Evolutionary conservation across 2,888 invertebrate genomes (phyloP).

Genomic region (Stramonita haemastoma): DNA sequence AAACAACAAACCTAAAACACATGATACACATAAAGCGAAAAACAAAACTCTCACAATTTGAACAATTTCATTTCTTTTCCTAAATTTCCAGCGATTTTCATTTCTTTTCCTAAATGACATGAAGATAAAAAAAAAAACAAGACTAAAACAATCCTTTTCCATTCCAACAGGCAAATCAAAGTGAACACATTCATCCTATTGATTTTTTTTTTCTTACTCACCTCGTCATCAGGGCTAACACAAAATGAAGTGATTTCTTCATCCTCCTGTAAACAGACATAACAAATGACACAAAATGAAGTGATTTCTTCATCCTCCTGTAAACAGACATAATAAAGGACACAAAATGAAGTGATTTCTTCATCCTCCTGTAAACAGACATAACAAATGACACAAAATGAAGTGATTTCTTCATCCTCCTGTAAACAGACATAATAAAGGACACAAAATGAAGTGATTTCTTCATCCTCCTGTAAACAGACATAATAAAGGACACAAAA

Average conservation of each 20-base stretch:
- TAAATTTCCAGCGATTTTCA: no score
- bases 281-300: conserved; percentile 78
- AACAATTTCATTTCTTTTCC: no score
- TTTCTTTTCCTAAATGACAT: no score
- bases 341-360: conserved; percentile 86
- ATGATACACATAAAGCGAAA: no score
- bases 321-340: conserved; percentile 81
- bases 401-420: no score
- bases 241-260: conserved; percentile 86
- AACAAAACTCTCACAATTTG: no score
- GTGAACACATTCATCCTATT: neutral
- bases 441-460: conserved; percentile 75
- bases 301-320: no score
- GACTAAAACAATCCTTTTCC: no score
- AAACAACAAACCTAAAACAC: no score
- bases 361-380: conserved; percentile 71
- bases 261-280: conserved; percentile 67
- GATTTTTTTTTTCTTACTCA: conserved; percentile 46
- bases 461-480: conserved; percentile 39
- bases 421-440: conserved; percentile 80
- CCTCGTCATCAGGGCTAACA: conserved; percentile 82
- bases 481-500: conserved; percentile 86
- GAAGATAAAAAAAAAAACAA: no score
- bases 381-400: conserved; percentile 78
- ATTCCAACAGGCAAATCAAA: no score